Evolutionary conservation across 2,113 vertebrate species (phyloP), one percentile per base, ranked within the genome.

Genomic region (Anhinga rufa): DNA sequence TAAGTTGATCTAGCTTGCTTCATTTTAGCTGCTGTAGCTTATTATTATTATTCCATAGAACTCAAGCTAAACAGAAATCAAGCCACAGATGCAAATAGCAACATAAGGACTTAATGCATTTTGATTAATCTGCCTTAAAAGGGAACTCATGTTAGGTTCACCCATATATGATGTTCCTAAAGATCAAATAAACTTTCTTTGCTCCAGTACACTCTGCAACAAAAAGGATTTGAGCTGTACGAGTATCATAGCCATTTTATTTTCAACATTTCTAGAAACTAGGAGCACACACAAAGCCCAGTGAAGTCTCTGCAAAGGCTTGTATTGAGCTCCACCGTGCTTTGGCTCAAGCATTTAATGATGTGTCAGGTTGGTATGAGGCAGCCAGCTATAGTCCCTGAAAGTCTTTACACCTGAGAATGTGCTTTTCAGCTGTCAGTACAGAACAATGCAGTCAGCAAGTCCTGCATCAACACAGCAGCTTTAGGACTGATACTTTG

Each of bases 361-460:
- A 90, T 38, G 68, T 93, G 71, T 68, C 21, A 1, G 91, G 84
- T 77, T 86, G 89, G 92, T 55, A 83, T 54, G 52, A 92, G 64
- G 44, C 81, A 91, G 92, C 55, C 71, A 48, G 74, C 52, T 58
- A 8, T 5, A 21, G 26, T 92, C 71, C 84, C 76, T 58, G 40
- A 92, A 83, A 79, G 65, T 54, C 64, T 42, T 93, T 81, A 90
- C 90, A 93, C 49, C 92, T 86, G 55, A 76, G 70, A 94, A 88
- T 68, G 57, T 80, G 76, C 61, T 89, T 92, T 78, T 49, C 44
- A 72, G 40, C 91, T 49, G 58, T 21, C 81, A 83, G 68, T 14
- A 4, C 64, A 85, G 71, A 65, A 49, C 34, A 88, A 14, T 21
- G 87, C 62, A 36, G n/a, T 68, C 74, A 71, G 77, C 69, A 60